phyloP scores from a whole-genome alignment of 2,888 invertebrate genomes.

The Synergus laeviventris region DNA sequence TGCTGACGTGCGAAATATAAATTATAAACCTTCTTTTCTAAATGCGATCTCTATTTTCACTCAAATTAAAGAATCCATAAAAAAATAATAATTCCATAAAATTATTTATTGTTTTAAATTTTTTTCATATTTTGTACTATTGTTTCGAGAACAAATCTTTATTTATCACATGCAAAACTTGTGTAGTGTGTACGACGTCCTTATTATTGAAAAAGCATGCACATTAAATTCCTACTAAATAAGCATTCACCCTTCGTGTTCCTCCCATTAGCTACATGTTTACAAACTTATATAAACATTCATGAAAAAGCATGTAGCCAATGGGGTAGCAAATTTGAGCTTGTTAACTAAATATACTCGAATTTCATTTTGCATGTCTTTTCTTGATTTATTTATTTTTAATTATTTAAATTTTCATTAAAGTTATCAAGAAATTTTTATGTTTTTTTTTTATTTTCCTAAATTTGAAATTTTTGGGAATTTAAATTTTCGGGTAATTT shows the following conservation, averaged over 20 bases:
- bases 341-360: background rate
- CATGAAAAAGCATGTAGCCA: background rate
- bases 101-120: background rate
- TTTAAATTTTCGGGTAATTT: no score
- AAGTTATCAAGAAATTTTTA: no score
- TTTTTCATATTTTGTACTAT: background rate
- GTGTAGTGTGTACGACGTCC: background rate
- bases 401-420: no score
- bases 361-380: background rate
- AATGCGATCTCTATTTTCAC: background rate
- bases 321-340: background rate
- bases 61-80: background rate
- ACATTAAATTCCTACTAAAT: slow-evolving; percentile 12
- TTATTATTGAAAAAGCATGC: slow-evolving; percentile 29
- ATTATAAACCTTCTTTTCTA: background rate
- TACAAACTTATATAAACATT: background rate
- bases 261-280: background rate
- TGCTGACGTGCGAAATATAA: no score
- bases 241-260: background rate
- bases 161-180: background rate
- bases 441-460: background rate
- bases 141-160: background rate
- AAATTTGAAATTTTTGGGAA: background rate
- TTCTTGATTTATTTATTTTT: no score
- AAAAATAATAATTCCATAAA: background rate